Evolutionary conservation across 2,113 vertebrate genomes (phyloP).

Genomic region (Amazona vittata): DNA sequence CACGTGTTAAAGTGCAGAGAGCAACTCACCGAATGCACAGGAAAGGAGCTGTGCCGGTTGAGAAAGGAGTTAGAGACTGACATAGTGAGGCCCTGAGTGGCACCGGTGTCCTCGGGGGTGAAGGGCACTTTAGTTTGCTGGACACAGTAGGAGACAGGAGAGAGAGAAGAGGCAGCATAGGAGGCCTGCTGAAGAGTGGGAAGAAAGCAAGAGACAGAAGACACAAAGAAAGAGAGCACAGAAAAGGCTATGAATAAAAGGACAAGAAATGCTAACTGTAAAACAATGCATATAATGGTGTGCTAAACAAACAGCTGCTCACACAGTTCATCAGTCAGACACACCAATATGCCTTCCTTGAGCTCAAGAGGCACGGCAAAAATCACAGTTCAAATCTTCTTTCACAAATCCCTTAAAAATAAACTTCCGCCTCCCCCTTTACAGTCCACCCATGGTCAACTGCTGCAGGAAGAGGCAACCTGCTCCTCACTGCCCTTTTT

Average conservation of each 20-base stretch:
- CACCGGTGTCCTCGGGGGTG: slow-evolving; percentile 88
- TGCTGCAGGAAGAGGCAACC: neutral
- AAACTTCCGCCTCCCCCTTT: neutral
- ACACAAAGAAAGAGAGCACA: slow-evolving; percentile 67
- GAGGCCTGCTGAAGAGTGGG: slow-evolving; percentile 85
- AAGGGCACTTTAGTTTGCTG: slow-evolving; percentile 89
- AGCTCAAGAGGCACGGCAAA: neutral
- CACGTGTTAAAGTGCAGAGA: neutral
- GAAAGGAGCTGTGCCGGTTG: slow-evolving; percentile 91
- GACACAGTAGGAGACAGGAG: slow-evolving; percentile 93
- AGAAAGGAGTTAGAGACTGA: slow-evolving; percentile 99
- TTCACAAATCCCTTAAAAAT: slow-evolving; percentile 22
- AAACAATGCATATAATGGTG: slow-evolving; percentile 9
- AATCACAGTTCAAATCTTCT: slow-evolving; percentile 33
- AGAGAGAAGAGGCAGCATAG: slow-evolving; percentile 91
- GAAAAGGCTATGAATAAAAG: slow-evolving; percentile 24
- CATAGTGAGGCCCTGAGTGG: slow-evolving; percentile 92
- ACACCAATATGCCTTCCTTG: neutral
- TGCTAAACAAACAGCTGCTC: neutral
- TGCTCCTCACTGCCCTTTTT: neutral
- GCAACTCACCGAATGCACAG: slow-evolving; percentile 94
- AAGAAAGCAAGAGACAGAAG: slow-evolving; percentile 59
- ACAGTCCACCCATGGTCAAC: neutral
- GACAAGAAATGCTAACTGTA: neutral
- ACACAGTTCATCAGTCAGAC: slow-evolving; percentile 1